phyloP scores from a whole-genome alignment of 2,113 vertebrate genomes.

The Centropristis striata region DNA sequence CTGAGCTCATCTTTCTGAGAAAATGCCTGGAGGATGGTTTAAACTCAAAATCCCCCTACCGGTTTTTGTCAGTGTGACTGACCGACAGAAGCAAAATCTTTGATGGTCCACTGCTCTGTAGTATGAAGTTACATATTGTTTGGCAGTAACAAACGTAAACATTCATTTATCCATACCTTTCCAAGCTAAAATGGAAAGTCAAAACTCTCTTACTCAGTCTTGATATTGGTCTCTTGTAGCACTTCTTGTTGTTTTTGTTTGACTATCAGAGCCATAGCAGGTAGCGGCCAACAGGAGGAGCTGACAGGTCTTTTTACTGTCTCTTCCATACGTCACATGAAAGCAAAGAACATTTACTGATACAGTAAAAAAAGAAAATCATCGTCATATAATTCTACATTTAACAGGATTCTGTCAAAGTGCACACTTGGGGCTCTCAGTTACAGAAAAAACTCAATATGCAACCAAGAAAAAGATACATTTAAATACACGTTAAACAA shows the following conservation, averaged over 20 bases:
- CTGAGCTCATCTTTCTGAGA: not conserved
- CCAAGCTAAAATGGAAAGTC: not conserved
- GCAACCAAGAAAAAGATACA: conserved; percentile 54
- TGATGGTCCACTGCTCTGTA: not conserved
- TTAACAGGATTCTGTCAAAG: conserved; percentile 79
- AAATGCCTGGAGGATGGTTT: conserved; percentile 14
- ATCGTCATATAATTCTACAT: conserved; percentile 67
- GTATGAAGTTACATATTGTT: not conserved
- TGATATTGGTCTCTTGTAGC: not conserved
- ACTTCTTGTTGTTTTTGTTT: conserved; percentile 18
- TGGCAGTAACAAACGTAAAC: not conserved
- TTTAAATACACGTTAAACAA: conserved; percentile 75
- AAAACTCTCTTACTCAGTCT: conserved; percentile 3
- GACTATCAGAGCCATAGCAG: conserved; percentile 14
- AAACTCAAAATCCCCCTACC: not conserved
- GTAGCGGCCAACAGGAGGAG: conserved; percentile 55
- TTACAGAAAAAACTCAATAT: conserved; percentile 56
- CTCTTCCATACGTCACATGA: conserved; percentile 61
- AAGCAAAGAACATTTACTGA: conserved; percentile 79
- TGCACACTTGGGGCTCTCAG: conserved; percentile 81
- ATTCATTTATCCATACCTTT: not conserved
- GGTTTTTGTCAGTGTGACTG: conserved; percentile 16
- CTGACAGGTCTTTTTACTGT: conserved; percentile 31
- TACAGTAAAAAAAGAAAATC: conserved; percentile 76
- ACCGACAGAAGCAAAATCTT: not conserved